Evolutionary conservation across 2,797 vertebrate species (phyloP), one percentile per base, ranked within the genome.

Genomic region (Eulemur coronatus): DNA sequence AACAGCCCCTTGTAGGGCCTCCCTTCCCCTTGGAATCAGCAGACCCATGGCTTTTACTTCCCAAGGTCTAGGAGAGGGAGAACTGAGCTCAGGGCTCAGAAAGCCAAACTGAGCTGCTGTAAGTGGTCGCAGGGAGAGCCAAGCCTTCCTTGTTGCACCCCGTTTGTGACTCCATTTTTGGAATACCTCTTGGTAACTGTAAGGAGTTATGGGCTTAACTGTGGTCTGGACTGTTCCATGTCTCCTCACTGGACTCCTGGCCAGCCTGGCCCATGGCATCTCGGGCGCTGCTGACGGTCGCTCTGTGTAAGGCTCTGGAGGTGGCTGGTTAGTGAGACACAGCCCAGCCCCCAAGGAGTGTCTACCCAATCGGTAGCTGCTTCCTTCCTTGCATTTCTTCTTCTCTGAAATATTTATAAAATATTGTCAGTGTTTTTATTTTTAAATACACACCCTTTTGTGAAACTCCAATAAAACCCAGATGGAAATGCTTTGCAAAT

Each of bases 391-490:
- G 30, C 11, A 11, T 48, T 20, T 15, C 3, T 8, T 52, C 46
- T 94, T 95, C 79, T 94, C 70, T 93, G 75, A 94, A 93, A 85
- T 70, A 46, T 0, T 20, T 35, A 57, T 46, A 86, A 75, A 48
- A 63, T 8, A 46, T 92, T 88, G 79, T 89, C 46, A 93, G 67
- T 78, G 50, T 84, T 93, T 97, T 95, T 93, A 97, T 94, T 96
- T 97, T 89, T 87, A 97, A 84, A 90, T 52, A 24, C 2, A 17
- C n/a, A 69, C 11, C 17, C 7, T 67, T 82, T 89, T 79, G 93
- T 97, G 85, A 96, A 97, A 80, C 65, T 82, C 91, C 89, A 90
- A 14, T 94, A 94, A 97, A 96, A 67, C 72, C 63, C 93, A 96
- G 76, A 75, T 0, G 33, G 96, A 97, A 97, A 70, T 79, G 73